Evolutionary conservation across 2,113 vertebrate genomes (phyloP), one percentile per base, ranked within the genome.

Genomic region (Arothron firmamentum): DNA sequence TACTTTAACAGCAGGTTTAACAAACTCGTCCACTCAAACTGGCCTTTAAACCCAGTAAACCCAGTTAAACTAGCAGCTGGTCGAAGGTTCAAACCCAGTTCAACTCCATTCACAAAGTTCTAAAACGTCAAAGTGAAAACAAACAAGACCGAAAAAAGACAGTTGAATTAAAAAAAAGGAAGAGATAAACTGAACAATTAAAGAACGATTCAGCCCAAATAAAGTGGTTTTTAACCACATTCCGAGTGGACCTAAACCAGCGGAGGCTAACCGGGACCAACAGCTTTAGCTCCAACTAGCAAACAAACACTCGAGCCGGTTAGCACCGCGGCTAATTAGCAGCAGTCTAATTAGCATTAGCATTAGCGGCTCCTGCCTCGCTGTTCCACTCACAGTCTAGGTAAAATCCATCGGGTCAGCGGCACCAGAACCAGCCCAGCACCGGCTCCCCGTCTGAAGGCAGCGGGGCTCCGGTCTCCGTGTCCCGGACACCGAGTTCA

Each of bases 361-460:
- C 56, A 50, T 5, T 56, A 19, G 15, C 56, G 4, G n/a, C 25
- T 3, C 49, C 38, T 45, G 16, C 1, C 46, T 18, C n/a, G 17
- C 21, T 7, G 12, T 16, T 19, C 38, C 50, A 56, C 41, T 7
- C 6, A 28, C 14, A 2, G n/a, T 74, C 88, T 92, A 92, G 53
- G 92, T 93, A 77, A 92, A 90, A 92, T 93, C 93, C 92, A 93
- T 93, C 85, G 65, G 88, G 79, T 46, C 17, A 64, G 61, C 21
- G 51, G 66, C 17, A 18, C 34, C 41, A 80, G 45, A 59, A 66
- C 52, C 62, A 47, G 23, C 62, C 9, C 14, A 47, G 0, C 63
- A 69, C 59, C 75, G 80, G 68, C 64, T 72, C 57, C 56, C 60
- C 43, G 6, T 11, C 31, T 0, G 20, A 38, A 21, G 54, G 65